phyloP scores from a whole-genome alignment of 2,113 vertebrate species.

The Motacilla alba region DNA sequence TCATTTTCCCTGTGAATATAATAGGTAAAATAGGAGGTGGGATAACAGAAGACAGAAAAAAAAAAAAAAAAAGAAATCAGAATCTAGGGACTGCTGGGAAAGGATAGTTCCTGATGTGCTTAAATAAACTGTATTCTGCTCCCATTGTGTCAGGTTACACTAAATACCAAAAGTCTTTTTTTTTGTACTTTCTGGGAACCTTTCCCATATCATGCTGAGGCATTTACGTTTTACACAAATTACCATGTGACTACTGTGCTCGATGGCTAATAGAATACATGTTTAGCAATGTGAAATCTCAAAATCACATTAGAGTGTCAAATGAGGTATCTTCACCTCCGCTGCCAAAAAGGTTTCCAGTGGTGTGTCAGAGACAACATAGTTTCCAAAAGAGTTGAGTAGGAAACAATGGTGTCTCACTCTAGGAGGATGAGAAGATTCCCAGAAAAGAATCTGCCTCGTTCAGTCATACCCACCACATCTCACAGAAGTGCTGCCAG shows the following conservation, averaged over 20 bases:
- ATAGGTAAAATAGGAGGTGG: neutral
- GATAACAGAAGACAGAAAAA: neutral
- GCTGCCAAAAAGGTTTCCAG: neutral
- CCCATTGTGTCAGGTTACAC: neutral
- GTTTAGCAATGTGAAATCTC: slow-evolving; percentile 14
- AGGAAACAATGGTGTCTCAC: neutral
- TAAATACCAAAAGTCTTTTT: neutral
- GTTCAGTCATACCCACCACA: neutral
- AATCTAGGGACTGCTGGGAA: neutral
- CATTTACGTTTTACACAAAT: neutral
- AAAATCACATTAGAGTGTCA: neutral
- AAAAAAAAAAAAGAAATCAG: neutral
- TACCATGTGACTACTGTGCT: neutral
- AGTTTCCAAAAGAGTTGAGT: neutral
- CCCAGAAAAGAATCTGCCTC: neutral
- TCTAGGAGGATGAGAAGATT: neutral
- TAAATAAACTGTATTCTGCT: neutral
- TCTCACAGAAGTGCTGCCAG: neutral
- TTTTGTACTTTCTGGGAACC: neutral
- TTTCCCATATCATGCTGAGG: neutral
- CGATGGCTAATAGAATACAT: slow-evolving; percentile 2
- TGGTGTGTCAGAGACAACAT: neutral
- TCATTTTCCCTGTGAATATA: neutral
- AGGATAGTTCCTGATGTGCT: neutral
- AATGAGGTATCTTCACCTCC: neutral